Base-by-base conservation (phyloP, 2,888 invertebrate genomes). In the Plagiodera versicolora region DNA sequence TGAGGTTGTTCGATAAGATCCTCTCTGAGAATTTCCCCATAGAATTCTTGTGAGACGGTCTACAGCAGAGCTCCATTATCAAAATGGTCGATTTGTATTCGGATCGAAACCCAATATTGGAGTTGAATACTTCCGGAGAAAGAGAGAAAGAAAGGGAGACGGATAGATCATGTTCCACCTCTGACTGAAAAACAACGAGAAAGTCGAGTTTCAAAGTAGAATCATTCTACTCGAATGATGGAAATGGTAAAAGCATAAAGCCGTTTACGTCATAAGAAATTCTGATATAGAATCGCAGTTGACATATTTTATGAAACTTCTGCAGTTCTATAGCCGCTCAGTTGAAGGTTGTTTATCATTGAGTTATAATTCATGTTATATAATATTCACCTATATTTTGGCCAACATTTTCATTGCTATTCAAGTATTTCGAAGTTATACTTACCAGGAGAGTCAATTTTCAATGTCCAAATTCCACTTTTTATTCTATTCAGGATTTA, bases 181-280 rank as follows among this genome's bases (percentile, higher is more conserved):
- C 17, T 39, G 58, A 61, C 53, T 47, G 56, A 56, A 61, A 63
- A 67, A 63, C 66, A 64, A 62, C 60, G 54, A 64, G 64, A 66
- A 61, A 54, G 57, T 54, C 56, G 54, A 58, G 56, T 66, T 63
- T 39, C 54, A 35, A 63, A 66, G 66, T 60, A 35, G 57, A 60
- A 62, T 64, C 61, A 63, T 66, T 60, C 45, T 14, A 14, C 1
- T 3, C 10, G 6, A n/a, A 39, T 39, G 39, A 61, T 66, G 51
- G 61, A 67, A 70, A 72, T 67, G 73, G 67, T 72, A 71, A 72
- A 72, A 74, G 75, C 75, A 72, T 75, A 71, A 65, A 62, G 72
- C 69, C 72, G 72, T 73, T 65, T 69, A 69, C 67, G 71, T 70
- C 69, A 67, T 20, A 61, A 53, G 65, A 63, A 69, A 66, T 67